These are phyloP conservation scores for Agonum fuliginosum DNA, from an alignment of 2,888 invertebrate genomes.

Conservation along the genomic window DNA sequence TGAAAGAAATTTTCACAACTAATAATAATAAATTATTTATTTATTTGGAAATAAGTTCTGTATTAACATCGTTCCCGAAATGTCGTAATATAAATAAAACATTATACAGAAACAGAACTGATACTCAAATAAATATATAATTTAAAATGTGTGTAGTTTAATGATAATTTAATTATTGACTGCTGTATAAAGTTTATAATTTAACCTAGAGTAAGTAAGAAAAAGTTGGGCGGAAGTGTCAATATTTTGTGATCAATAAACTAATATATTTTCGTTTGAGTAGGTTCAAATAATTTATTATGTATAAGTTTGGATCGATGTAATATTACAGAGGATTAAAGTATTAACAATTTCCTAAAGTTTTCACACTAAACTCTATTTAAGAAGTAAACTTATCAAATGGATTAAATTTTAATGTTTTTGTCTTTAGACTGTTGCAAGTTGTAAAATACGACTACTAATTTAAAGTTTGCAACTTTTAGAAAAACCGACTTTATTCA, in stretches of 20 bases:
- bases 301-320: constrained; percentile 11
- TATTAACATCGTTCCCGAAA: no score
- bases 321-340: constrained; percentile 18
- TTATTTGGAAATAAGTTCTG: no score
- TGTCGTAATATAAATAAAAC: no score
- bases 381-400: neutral
- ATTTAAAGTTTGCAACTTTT: neutral
- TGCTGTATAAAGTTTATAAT: no score
- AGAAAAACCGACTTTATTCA: neutral
- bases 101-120: no score
- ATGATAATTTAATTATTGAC: no score
- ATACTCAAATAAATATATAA: no score
- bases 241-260: neutral
- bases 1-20: no score
- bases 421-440: constrained; percentile 9
- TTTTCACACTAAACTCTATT: constrained; percentile 29
- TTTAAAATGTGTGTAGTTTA: no score
- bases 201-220: no score
- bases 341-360: constrained; percentile 19
- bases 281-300: constrained; percentile 18
- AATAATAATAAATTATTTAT: no score
- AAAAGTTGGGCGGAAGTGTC: no score
- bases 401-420: constrained; percentile 27
- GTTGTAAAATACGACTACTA: constrained; percentile 3
- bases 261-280: neutral